phyloP scores from a whole-genome alignment of 2,888 invertebrate genomes.

The Pyrrhosoma nymphula region DNA sequence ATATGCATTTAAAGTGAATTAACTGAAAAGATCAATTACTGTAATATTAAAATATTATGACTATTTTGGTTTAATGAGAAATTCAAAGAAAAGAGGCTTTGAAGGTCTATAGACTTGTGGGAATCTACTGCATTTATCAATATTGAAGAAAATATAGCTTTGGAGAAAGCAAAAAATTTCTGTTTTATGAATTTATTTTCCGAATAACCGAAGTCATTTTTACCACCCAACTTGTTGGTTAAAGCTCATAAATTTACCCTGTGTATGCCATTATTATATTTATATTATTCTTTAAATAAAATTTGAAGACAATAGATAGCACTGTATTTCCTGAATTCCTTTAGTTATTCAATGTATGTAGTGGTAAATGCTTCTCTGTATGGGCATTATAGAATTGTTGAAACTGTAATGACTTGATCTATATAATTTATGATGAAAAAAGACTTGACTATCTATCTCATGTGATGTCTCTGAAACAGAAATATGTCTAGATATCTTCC shows the following conservation, averaged over 20 bases:
- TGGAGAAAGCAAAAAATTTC: not conserved
- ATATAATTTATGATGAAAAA: no score
- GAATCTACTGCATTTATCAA: no score
- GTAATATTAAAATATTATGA: no score
- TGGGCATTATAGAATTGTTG: not conserved
- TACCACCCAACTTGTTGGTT: not conserved
- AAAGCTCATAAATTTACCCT: not conserved
- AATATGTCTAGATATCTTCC: no score
- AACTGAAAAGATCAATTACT: no score
- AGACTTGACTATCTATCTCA: no score
- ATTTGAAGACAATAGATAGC: not conserved
- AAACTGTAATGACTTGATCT: not conserved
- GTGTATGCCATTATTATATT: not conserved
- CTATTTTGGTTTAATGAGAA: no score
- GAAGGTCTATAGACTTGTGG: no score
- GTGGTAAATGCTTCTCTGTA: not conserved
- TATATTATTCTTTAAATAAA: not conserved
- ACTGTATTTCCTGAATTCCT: not conserved
- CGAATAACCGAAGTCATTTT: not conserved
- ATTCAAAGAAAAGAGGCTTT: no score
- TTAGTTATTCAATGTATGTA: not conserved
- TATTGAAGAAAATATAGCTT: no score
- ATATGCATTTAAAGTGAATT: no score
- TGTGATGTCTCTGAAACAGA: no score
- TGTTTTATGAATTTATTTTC: not conserved